phyloP scores from a whole-genome alignment of 2,113 vertebrate species.

The Apus apus region DNA sequence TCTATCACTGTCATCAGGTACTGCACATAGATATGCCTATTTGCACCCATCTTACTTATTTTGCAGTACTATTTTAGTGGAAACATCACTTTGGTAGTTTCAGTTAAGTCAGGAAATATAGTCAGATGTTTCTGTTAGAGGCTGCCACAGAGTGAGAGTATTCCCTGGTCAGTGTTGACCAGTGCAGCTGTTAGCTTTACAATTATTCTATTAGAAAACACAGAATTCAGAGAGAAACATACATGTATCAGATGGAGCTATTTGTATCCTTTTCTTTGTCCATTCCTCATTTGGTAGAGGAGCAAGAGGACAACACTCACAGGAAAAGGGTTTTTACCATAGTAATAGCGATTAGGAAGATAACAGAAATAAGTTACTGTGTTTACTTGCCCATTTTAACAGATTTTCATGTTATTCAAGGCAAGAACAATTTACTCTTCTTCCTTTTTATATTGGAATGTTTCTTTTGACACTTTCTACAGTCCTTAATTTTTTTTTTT shows the following conservation, averaged over 20 bases:
- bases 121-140: neutral
- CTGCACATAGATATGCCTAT: neutral
- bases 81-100: neutral
- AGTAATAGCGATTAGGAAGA: neutral
- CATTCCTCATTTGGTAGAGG: neutral
- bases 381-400: neutral
- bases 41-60: neutral
- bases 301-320: neutral
- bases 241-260: neutral
- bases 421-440: neutral
- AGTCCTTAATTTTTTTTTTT: neutral
- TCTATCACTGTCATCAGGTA: neutral
- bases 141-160: neutral
- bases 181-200: neutral
- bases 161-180: neutral
- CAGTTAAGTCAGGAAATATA: neutral
- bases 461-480: neutral
- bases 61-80: neutral
- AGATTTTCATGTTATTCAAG: neutral
- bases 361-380: neutral
- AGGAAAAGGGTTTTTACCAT: neutral
- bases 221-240: neutral
- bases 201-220: neutral
- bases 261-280: neutral
- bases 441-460: neutral